Percentiles rank a stretch among this genome's conserved stretches.
Conservation (phyloP, 2,888 invertebrate species). For the Andrena bicolor region DNA sequence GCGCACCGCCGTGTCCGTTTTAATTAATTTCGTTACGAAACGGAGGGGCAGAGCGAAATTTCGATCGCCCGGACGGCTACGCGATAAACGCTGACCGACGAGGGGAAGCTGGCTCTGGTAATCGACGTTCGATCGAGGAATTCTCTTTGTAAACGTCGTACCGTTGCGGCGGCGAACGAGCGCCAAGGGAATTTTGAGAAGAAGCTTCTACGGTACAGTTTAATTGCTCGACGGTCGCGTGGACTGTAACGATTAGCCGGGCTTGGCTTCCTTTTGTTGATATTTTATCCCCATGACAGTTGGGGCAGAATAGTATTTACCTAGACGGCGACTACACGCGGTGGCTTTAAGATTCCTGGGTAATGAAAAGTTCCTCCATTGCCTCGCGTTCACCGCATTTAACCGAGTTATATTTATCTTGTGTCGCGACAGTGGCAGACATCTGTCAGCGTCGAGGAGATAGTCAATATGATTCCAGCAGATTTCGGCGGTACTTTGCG, state of each 20-base stretch:
- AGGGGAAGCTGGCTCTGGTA: conserved; percentile 48
- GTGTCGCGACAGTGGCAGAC: too few relatives aligned
- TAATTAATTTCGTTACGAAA: conserved; percentile 55
- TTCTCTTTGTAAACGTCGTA: background rate
- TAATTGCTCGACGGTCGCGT: conserved; percentile 5
- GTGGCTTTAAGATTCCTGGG: background rate
- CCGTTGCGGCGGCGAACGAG: background rate
- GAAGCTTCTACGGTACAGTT: background rate
- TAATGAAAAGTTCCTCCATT: background rate
- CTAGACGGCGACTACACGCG: background rate
- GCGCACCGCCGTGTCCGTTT: conserved; percentile 33
- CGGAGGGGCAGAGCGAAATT: conserved; percentile 32
- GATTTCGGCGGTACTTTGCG: too few relatives aligned
- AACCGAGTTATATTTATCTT: too few relatives aligned
- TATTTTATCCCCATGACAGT: background rate
- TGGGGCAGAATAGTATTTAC: background rate
- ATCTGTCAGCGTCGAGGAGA: too few relatives aligned
- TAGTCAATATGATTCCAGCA: too few relatives aligned
- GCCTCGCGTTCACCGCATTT: background rate
- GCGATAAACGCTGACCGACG: conserved; percentile 51
- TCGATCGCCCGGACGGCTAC: conserved; percentile 44
- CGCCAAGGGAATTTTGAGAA: background rate
- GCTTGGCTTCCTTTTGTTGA: background rate
- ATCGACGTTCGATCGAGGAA: conserved; percentile 47
- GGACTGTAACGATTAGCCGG: background rate